Percentiles rank a stretch among this genome's conserved stretches.
These are phyloP conservation scores for Discoglossus pictus DNA, from an alignment of 2,797 vertebrate species.

Conservation along the genomic window DNA sequence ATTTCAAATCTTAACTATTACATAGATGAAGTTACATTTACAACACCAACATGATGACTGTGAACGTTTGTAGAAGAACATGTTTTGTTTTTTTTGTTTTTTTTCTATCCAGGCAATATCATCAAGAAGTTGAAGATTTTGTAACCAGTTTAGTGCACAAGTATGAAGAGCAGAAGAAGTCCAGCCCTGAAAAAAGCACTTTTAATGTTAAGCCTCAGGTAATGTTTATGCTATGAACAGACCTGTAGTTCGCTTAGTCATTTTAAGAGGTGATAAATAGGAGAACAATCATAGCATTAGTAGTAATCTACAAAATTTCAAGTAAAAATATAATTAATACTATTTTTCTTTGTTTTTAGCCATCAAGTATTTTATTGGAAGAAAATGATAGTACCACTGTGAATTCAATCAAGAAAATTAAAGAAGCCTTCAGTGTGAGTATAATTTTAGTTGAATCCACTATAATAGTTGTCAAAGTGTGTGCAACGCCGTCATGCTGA, in stretches of 20 bases:
- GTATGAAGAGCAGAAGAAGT: constrained; percentile 75
- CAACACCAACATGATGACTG: no score
- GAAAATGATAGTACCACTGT: constrained; percentile 72
- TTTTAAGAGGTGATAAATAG: no score
- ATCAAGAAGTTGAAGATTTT: constrained; percentile 94
- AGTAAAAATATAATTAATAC: no score
- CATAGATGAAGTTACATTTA: no score
- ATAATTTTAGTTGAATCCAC: no score
- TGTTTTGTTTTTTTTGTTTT: not conserved
- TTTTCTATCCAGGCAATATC: constrained; percentile 76
- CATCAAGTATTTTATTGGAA: constrained; percentile 85
- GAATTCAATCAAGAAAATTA: constrained; percentile 70
- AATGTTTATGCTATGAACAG: constrained; percentile 52
- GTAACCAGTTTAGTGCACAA: constrained; percentile 82
- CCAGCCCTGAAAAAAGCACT: constrained; percentile 70
- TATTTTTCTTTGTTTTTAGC: constrained; percentile 65
- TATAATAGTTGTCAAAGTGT: no score
- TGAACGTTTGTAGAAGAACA: no score
- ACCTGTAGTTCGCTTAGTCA: no score
- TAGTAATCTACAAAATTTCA: no score
- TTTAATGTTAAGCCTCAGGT: constrained; percentile 88
- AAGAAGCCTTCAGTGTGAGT: constrained; percentile 94
- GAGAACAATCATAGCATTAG: no score
- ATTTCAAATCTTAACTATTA: no score
- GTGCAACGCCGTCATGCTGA: no score